Conservation (phyloP, 1,140 invertebrate genomes). For the Drosophila oshimai region DNA sequence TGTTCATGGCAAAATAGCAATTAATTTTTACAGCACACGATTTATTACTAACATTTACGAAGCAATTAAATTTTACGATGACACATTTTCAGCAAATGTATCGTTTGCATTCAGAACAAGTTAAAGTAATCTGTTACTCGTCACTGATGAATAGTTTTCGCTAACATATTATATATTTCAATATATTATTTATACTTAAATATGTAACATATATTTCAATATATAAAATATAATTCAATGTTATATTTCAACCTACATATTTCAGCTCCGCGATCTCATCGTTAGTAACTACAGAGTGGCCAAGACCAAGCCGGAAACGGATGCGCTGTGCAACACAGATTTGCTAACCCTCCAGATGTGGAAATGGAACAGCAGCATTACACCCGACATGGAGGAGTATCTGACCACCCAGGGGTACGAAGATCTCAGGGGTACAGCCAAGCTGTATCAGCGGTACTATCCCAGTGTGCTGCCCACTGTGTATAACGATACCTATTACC, state of each 20-base stretch:
- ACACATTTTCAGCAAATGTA: neutral
- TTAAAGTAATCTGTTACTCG: neutral
- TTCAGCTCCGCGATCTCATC: constrained; percentile 83
- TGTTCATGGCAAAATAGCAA: neutral
- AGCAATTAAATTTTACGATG: neutral
- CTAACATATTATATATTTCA: neutral
- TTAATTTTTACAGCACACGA: neutral
- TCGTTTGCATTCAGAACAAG: constrained; percentile 7
- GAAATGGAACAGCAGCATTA: constrained; percentile 85
- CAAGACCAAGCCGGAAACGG: constrained; percentile 62
- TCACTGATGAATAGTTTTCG: too few relatives aligned
- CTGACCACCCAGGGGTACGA: constrained; percentile 85
- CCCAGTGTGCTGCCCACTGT: constrained; percentile 69
- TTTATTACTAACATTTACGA: constrained; percentile 3
- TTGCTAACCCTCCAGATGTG: constrained; percentile 85
- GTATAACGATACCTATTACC: constrained; percentile 62
- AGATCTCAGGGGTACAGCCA: constrained; percentile 85
- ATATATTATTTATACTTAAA: neutral
- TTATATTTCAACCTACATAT: neutral
- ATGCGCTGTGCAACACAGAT: constrained; percentile 85
- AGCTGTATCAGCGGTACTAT: constrained; percentile 85
- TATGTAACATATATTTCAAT: too few relatives aligned
- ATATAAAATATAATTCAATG: neutral
- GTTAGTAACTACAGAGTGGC: constrained; percentile 84
- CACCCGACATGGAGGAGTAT: constrained; percentile 84